Conservation (phyloP, 2,888 invertebrate genomes). For the Agrenia bidenticulata region DNA sequence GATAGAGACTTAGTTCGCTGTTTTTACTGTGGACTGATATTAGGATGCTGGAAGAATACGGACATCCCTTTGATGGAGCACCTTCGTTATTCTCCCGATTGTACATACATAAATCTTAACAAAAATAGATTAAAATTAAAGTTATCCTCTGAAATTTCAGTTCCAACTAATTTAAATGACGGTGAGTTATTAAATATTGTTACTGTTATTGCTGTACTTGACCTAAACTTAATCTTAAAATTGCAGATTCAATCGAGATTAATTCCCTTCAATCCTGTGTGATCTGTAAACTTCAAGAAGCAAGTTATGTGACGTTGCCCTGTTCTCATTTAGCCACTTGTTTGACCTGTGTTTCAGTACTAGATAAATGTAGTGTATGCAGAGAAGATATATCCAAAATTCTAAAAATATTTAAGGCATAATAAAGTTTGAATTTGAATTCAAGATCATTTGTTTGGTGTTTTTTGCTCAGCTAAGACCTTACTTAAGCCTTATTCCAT, state of each 20-base stretch:
- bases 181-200: too few species aligned
- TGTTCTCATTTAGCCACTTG: conserved; percentile 13
- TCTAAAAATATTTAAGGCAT: conserved; percentile 7
- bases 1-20: conserved; percentile 23
- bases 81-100: conserved; percentile 18
- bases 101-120: background rate
- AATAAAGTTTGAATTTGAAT: too few species aligned
- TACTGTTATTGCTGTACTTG: too few species aligned
- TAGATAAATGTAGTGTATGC: background rate
- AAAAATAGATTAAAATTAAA: background rate
- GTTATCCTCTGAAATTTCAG: background rate
- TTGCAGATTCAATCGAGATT: background rate
- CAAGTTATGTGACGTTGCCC: background rate
- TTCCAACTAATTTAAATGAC: too few species aligned
- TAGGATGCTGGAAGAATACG: conserved; percentile 18
- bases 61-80: conserved; percentile 37
- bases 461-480: too few species aligned
- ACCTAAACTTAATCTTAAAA: too few species aligned
- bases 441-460: too few species aligned
- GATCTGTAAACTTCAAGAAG: background rate
- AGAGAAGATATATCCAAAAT: background rate
- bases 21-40: conserved; percentile 33
- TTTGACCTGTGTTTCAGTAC: background rate
- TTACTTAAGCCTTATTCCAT: too few species aligned
- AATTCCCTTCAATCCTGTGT: background rate